Base-by-base conservation (phyloP, 2,888 invertebrate genomes). In the Tipula unca region DNA sequence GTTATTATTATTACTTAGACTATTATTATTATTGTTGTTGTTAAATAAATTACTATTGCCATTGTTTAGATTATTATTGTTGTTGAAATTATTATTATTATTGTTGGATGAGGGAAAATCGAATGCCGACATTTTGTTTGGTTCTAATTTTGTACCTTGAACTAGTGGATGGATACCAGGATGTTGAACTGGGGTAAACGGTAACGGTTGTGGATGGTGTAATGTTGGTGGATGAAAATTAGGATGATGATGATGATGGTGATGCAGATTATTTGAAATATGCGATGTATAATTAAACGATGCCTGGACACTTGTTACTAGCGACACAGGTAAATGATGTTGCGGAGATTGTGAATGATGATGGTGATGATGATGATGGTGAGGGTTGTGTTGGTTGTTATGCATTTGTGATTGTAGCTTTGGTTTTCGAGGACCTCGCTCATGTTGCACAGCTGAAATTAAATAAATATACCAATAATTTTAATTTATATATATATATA, bases 341-440 rank as follows among this genome's bases (percentile, higher is more conserved):
- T 88, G 86, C 86, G 87, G 85, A 86, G 87, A 86, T 89, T 89
- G 82, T 32, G 89, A 88, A 86, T 88, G 88, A 84, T 88, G 88
- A 82, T 88, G 87, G 89, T 86, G 87, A 29, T 88, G 89, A 82
- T 89, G 89, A 87, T 90, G 90, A 85, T 88, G 88, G 83, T 88
- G 88, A 69, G 88, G 87, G 13, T 88, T 87, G 89, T 86, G 87
- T 29, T 88, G 89, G 69, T 89, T 89, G 86, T 90, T 90, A 87
- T 91, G 90, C 86, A 91, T 86, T 86, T 91, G 90, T 8, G 92
- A 91, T 89, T 95, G 96, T 87, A 95, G 91, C 91, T 98, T 98
- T 5, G 98, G 97, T 91, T 98, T 98, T 86, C 98, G 93, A 0
- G 98, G 98, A 6, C 98, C 98, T 84, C 98, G 94, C 91, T 98